phyloP scores from a whole-genome alignment of 2,797 vertebrate genomes.

The Lepus townsendii region DNA sequence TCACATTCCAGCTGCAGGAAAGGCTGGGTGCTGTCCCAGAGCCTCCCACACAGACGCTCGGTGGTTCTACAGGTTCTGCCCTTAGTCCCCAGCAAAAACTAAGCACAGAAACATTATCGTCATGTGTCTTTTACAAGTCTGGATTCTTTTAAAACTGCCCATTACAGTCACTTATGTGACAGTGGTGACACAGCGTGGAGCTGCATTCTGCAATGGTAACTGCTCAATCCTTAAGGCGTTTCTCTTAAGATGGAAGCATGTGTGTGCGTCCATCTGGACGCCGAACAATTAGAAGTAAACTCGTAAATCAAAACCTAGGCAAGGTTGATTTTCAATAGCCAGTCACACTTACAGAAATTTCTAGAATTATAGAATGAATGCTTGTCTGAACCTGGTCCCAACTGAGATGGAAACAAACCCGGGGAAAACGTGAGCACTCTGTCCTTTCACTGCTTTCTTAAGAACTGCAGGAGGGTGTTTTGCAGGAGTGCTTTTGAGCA shows the following conservation, averaged over 20 bases:
- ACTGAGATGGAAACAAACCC: slow-evolving; percentile 11
- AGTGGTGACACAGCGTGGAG: background rate
- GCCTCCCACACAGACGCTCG: slow-evolving; percentile 30
- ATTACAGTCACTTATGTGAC: background rate
- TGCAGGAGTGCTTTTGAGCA: slow-evolving; percentile 24
- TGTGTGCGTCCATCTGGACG: background rate
- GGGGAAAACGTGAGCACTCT: background rate
- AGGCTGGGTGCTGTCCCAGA: background rate
- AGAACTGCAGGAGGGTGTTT: background rate
- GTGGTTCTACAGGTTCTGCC: background rate
- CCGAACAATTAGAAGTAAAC: slow-evolving; percentile 37
- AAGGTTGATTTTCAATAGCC: background rate
- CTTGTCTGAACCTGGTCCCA: slow-evolving; percentile 17
- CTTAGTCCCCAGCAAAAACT: background rate
- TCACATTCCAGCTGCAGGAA: slow-evolving; percentile 11
- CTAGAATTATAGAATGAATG: slow-evolving; percentile 2
- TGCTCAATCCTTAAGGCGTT: background rate
- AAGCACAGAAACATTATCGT: background rate
- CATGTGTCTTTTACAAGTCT: background rate
- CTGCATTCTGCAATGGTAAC: background rate
- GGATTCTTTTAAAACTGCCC: background rate
- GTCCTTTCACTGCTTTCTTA: slow-evolving; percentile 17
- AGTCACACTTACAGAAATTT: background rate
- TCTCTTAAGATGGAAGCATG: background rate
- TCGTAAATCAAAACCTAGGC: background rate